Conservation (phyloP, 2,888 invertebrate species). For the Cataglyphis albicans region DNA sequence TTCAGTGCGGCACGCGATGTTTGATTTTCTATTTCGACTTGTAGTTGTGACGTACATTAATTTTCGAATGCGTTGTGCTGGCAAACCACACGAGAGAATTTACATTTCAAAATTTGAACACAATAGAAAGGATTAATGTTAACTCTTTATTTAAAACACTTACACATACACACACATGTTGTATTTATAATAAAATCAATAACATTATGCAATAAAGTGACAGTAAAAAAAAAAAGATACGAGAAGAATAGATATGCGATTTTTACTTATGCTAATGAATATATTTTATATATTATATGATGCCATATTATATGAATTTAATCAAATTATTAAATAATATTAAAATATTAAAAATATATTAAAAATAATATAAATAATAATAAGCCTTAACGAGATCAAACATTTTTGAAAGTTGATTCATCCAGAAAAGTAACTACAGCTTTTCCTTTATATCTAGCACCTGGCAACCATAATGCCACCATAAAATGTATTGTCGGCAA, state of each 20-base stretch:
- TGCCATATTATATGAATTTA: too few species aligned
- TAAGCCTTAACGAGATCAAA: neutral
- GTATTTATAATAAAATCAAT: neutral
- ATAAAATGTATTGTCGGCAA: constrained; percentile 27
- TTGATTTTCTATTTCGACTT: constrained; percentile 55
- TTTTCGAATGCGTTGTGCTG: neutral
- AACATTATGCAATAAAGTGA: neutral
- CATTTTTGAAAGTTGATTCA: constrained; percentile 21
- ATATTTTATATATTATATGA: neutral
- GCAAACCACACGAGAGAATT: neutral
- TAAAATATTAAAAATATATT: neutral
- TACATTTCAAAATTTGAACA: constrained; percentile 17
- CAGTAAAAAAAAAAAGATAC: neutral
- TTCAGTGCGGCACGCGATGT: constrained; percentile 68
- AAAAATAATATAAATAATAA: neutral
- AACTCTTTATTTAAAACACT: neutral
- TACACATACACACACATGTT: neutral
- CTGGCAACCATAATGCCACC: constrained; percentile 22
- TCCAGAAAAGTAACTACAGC: neutral
- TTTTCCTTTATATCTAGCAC: constrained; percentile 12
- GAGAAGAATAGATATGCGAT: neutral
- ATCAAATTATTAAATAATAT: neutral
- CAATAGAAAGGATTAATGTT: neutral
- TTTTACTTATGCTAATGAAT: constrained; percentile 17
- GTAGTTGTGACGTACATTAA: constrained; percentile 29